phyloP scores from a whole-genome alignment of 2,113 vertebrate species.

The Poicephalus meyeri region DNA sequence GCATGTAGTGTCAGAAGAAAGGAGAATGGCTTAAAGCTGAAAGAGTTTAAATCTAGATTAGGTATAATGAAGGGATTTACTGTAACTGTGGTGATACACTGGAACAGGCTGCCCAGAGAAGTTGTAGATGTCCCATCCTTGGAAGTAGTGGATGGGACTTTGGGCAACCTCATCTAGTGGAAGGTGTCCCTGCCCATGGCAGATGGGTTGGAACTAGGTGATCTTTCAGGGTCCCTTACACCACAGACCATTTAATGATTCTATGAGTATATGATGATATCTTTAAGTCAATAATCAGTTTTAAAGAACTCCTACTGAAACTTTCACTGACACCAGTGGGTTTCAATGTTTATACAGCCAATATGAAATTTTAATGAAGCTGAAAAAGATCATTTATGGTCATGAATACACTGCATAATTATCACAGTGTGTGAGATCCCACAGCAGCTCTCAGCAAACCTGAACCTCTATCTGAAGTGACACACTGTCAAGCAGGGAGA shows the following conservation, averaged over 20 bases:
- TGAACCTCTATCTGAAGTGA: constrained; percentile 7
- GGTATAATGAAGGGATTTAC: not conserved
- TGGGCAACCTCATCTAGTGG: not conserved
- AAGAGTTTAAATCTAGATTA: not conserved
- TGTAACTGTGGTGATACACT: not conserved
- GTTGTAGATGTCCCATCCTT: not conserved
- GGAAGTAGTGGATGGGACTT: not conserved
- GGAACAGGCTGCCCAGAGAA: not conserved
- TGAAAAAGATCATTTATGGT: not conserved
- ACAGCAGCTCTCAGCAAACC: not conserved
- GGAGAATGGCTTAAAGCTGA: not conserved
- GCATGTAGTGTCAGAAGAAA: not conserved
- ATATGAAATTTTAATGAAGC: constrained; percentile 3
- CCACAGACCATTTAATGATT: not conserved
- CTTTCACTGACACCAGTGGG: not conserved
- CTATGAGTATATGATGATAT: not conserved
- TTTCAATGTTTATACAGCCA: not conserved
- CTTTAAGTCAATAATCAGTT: not conserved
- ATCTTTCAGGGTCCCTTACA: not conserved
- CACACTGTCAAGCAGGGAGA: not conserved
- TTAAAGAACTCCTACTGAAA: not conserved
- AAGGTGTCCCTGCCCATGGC: not conserved
- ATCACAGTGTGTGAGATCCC: not conserved
- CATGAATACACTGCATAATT: not conserved
- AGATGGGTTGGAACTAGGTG: not conserved